Percentiles rank a stretch among this genome's conserved stretches.
Evolutionary conservation across 2,797 vertebrate species (phyloP).

Genomic region (Bradypodion pumilum): DNA sequence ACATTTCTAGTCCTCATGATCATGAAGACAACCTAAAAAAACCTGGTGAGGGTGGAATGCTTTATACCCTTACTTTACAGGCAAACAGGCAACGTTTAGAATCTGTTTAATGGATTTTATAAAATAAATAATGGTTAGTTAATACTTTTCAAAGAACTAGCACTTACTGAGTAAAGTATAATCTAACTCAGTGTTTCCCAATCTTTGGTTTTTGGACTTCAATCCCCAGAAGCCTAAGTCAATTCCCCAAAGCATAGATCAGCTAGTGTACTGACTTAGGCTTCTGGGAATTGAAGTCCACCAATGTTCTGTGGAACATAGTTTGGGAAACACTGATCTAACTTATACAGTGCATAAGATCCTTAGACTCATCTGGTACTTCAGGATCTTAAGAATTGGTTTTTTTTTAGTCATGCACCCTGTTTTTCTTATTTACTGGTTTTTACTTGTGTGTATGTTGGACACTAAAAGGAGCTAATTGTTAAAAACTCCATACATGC

Average conservation of each 20-base stretch:
- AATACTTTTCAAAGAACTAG: not conserved
- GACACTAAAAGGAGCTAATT: not conserved
- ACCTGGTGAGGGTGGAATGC: no score
- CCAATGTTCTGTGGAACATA: no score
- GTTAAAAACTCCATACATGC: no score
- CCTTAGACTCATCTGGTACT: not conserved
- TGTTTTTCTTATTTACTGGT: not conserved
- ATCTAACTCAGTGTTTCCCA: no score
- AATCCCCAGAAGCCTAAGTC: no score
- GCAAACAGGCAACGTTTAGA: no score
- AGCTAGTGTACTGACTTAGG: no score
- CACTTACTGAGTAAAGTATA: not conserved
- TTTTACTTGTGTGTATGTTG: not conserved
- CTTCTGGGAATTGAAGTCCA: no score
- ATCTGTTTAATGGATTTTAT: not conserved
- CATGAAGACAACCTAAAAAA: not conserved
- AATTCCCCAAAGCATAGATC: no score
- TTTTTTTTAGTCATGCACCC: not conserved
- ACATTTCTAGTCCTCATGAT: not conserved
- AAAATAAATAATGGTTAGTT: not conserved
- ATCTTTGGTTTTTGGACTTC: no score
- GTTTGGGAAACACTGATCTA: no score
- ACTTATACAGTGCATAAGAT: not conserved
- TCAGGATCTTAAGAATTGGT: not conserved
- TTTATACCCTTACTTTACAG: no score